Evolutionary conservation across 2,888 invertebrate species (phyloP), one percentile per base, ranked within the genome.

Genomic region (Minunthozetes semirufus): DNA sequence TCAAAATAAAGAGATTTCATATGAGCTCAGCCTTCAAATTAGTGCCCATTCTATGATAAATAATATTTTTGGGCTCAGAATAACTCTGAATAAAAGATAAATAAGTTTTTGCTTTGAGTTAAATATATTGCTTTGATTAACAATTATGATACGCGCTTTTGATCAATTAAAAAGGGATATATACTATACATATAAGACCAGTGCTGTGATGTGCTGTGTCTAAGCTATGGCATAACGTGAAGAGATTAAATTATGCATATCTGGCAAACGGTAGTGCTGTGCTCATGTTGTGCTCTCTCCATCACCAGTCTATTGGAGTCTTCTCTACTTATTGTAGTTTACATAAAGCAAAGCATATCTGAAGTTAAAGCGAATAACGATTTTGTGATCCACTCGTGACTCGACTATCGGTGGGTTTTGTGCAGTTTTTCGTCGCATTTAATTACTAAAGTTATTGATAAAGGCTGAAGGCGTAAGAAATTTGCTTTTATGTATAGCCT

Each of bases 181-280:
- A 17, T 27, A 27, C 13, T 1, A 53, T 53, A 53, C 2, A 33
- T 6, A 22, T 11, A 15, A 29, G 15, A 59, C 15, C 17, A 17
- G 59, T 27, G 59, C 56, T 33, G 4, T 33, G 33, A 4, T 8
- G 59, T 27, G 59, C 42, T 42, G 42, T 42, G 42, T 13, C 42
- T 42, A 11, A 42, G 42, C 42, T 42, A 42, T 42, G 42, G 42
- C 42, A 53, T 19, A 53, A 25, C 42, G 66, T 15, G 42, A 66
- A 66, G 66, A 66, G 66, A 66, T 66, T 66, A 66, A 66, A 66
- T 66, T 66, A 66, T 66, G 66, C 66, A 66, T 66, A 38, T 66
- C 66, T 66, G 22, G n/a, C 27, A 66, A 33, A 25, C 5, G 15
- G 25, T n/a, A 25, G 22, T 53, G 13, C 53, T 53, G 19, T 15